Conservation (phyloP, 2,113 vertebrate species). For the Sigmodon hispidus region DNA sequence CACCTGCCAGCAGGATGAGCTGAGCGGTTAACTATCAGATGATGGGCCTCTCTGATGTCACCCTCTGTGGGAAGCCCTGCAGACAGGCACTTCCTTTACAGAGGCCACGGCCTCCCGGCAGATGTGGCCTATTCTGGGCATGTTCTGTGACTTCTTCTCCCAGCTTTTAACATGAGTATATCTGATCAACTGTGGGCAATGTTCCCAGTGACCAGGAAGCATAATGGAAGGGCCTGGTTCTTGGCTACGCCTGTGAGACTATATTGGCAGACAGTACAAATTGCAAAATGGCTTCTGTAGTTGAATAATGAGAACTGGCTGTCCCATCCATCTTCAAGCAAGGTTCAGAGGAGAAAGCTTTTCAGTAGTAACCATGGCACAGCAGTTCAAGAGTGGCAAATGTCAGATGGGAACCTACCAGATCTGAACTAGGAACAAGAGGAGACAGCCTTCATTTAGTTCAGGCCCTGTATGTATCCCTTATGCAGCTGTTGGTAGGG, state of each 20-base stretch:
- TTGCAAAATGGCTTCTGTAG: neutral
- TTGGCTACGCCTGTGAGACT: rapidly evolving
- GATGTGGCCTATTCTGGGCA: neutral
- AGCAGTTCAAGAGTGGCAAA: rapidly evolving
- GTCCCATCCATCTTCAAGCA: neutral
- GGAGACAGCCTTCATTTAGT: too few relatives aligned
- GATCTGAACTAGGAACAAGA: neutral
- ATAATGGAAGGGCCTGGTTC: rapidly evolving
- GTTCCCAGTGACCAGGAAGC: neutral
- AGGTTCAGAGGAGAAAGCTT: neutral
- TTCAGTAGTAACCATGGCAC: rapidly evolving
- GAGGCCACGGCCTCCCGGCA: neutral
- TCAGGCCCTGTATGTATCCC: rapidly evolving
- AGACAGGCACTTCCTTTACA: neutral
- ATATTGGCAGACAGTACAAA: neutral
- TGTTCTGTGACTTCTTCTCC: neutral
- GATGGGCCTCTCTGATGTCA: constrained; percentile 19
- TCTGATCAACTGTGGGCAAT: rapidly evolving
- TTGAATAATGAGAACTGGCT: rapidly evolving
- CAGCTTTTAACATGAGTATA: neutral
- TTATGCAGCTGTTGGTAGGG: neutral
- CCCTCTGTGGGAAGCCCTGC: neutral
- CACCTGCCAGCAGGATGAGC: constrained; percentile 55
- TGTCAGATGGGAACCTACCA: rapidly evolving
- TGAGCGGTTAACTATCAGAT: constrained; percentile 32